A percentile compares a stretch with the other conserved stretches of the same genome.
Evolutionary conservation across 2,113 vertebrate species (phyloP).

Genomic region (Eulemur macaco): DNA sequence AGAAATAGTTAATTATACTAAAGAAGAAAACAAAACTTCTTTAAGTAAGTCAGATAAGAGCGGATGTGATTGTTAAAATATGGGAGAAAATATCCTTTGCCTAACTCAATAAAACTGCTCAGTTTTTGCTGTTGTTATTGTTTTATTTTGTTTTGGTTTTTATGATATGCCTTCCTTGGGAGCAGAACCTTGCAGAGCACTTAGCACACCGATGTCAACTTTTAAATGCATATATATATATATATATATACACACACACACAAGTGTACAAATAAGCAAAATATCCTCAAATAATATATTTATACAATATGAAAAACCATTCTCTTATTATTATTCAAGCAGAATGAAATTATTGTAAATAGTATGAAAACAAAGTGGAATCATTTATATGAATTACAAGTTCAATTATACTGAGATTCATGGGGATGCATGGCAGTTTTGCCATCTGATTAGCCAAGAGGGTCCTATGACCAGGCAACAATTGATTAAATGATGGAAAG

Average conservation of each 20-base stretch:
- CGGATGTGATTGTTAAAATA: background rate
- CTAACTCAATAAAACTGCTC: background rate
- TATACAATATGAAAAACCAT: background rate
- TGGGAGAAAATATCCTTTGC: background rate
- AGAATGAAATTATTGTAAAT: background rate
- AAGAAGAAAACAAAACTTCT: background rate
- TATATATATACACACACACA: no score
- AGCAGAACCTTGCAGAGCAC: background rate
- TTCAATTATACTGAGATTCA: background rate
- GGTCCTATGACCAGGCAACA: background rate
- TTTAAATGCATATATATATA: background rate
- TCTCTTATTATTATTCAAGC: background rate
- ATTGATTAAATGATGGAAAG: background rate
- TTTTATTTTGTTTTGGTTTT: background rate
- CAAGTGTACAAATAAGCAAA: background rate
- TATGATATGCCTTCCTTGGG: background rate
- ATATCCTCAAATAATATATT: background rate
- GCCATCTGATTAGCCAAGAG: background rate
- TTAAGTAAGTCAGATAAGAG: background rate
- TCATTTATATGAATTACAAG: background rate
- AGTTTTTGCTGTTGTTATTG: background rate
- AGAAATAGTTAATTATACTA: background rate
- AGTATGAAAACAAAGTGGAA: background rate
- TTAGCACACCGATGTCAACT: background rate
- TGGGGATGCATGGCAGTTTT: background rate